phyloP scores from a whole-genome alignment of 2,797 vertebrate genomes.

The Bovichtus variegatus region DNA sequence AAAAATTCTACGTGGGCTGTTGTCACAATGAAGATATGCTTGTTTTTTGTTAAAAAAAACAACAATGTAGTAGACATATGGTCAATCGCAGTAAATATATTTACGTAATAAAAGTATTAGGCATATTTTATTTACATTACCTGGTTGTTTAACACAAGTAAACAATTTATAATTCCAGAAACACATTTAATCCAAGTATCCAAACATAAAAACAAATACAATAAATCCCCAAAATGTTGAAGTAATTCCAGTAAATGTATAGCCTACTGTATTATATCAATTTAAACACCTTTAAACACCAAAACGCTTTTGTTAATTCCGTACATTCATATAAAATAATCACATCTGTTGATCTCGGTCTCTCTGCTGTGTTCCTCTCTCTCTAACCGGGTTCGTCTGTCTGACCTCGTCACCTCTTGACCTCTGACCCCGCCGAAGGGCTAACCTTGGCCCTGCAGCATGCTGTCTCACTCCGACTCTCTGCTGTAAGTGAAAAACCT shows the following conservation, averaged over 20 bases:
- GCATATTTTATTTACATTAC: too few relatives aligned
- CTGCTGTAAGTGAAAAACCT: neutral
- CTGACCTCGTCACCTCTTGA: conserved; percentile 34
- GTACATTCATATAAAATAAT: neutral
- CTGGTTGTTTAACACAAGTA: too few relatives aligned
- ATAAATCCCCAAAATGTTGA: neutral
- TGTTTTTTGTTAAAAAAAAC: too few relatives aligned
- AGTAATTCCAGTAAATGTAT: neutral
- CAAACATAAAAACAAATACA: neutral
- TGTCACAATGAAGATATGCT: too few relatives aligned
- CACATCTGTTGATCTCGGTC: neutral
- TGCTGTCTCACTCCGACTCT: conserved; percentile 4
- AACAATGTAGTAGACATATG: too few relatives aligned
- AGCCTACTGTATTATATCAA: too few relatives aligned
- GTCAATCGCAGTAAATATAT: too few relatives aligned
- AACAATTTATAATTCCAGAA: neutral
- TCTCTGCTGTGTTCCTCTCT: neutral
- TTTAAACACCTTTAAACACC: neutral
- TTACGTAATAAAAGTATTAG: too few relatives aligned
- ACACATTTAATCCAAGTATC: neutral
- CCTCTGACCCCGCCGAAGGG: conserved; percentile 35
- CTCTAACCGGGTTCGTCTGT: neutral
- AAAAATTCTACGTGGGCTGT: too few relatives aligned
- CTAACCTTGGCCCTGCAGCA: conserved; percentile 43
- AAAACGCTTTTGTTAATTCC: neutral